These are phyloP conservation scores for Nasonovia ribisnigri DNA, from an alignment of 2,888 invertebrate species.

Conservation along the genomic window DNA sequence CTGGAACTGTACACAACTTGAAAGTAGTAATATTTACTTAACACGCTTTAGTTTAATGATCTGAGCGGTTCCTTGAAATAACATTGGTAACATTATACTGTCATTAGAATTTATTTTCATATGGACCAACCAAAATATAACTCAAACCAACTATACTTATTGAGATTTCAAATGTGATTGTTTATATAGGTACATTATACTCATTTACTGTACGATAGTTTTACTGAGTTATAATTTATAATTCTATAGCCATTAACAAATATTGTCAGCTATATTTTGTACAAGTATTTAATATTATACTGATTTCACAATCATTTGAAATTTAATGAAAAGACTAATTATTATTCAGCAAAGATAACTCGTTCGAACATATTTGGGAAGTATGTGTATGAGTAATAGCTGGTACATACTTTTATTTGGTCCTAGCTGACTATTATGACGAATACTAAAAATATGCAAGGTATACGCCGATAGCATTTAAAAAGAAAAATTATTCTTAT, in stretches of 20 bases:
- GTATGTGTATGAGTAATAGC: neutral
- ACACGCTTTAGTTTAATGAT: neutral
- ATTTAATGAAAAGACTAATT: neutral
- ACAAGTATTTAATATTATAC: neutral
- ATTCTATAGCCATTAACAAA: neutral
- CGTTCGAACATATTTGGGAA: neutral
- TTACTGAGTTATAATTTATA: neutral
- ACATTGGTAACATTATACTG: conserved; percentile 35
- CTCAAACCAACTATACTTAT: neutral
- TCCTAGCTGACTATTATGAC: neutral
- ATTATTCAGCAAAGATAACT: neutral
- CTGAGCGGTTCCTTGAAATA: neutral
- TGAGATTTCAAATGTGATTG: neutral
- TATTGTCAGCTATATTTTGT: neutral
- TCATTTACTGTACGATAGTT: neutral
- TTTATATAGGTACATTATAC: neutral
- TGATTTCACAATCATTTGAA: neutral
- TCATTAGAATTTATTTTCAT: neutral
- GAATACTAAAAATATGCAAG: neutral
- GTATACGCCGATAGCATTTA: neutral
- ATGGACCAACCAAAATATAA: neutral
- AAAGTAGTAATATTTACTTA: conserved; percentile 44
- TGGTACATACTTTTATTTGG: too few species aligned
- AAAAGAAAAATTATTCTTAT: neutral
- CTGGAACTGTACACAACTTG: neutral